Evolutionary conservation across 2,797 vertebrate genomes (phyloP).

Genomic region (Danio choprae): DNA sequence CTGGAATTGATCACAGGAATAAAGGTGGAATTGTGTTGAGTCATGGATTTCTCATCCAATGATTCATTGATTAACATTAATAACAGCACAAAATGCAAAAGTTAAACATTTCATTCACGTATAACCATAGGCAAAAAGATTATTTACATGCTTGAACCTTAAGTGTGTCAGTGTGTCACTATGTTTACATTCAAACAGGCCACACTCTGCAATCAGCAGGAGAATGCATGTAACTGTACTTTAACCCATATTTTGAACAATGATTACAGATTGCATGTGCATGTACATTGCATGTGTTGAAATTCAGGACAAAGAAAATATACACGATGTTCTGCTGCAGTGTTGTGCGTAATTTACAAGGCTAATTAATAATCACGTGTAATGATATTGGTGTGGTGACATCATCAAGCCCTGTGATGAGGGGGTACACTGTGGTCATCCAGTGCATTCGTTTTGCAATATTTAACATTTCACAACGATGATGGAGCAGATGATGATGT

Average conservation of each 20-base stretch:
- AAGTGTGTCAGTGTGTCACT: too few relatives aligned
- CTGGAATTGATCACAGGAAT: conserved; percentile 6
- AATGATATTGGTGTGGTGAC: not conserved
- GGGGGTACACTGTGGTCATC: not conserved
- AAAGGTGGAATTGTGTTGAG: conserved; percentile 5
- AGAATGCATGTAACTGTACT: conserved; percentile 2
- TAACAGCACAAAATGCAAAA: not conserved
- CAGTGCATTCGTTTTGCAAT: not conserved
- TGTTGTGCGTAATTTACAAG: not conserved
- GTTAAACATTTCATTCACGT: not conserved
- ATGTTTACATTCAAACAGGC: conserved; percentile 4
- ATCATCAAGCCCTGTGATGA: not conserved
- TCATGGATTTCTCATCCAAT: conserved; percentile 30
- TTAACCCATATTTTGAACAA: conserved; percentile 8
- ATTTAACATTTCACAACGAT: conserved; percentile 1
- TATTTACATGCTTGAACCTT: not conserved
- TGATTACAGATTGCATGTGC: conserved; percentile 1
- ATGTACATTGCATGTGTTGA: not conserved
- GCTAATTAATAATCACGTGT: not conserved
- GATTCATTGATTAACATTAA: conserved; percentile 39
- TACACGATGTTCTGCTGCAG: not conserved
- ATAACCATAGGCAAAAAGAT: not conserved
- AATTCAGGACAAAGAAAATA: conserved; percentile 10
- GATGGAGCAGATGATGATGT: not conserved
- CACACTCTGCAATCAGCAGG: not conserved